Evolutionary conservation across 2,113 vertebrate genomes (phyloP).

Genomic region (Conger conger): DNA sequence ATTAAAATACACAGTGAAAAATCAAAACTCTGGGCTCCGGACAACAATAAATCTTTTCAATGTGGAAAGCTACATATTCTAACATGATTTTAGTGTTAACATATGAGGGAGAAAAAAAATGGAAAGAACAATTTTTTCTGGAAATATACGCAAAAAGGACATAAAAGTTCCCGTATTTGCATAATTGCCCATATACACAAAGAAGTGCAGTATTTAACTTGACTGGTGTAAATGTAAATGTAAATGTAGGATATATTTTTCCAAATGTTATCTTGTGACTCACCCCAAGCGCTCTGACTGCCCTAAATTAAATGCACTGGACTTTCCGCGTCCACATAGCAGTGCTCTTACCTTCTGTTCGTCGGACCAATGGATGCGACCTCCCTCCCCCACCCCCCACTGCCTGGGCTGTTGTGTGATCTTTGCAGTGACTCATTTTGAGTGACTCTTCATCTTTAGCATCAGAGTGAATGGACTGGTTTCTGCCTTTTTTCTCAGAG

Average conservation of each 20-base stretch:
- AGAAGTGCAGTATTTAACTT: too few relatives aligned
- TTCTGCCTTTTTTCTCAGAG: slow-evolving; percentile 8
- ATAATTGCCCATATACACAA: too few relatives aligned
- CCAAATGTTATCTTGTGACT: not conserved
- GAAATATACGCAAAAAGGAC: too few relatives aligned
- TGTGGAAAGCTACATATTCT: too few relatives aligned
- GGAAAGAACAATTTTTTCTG: too few relatives aligned
- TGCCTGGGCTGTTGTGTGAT: not conserved
- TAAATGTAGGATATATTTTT: not conserved
- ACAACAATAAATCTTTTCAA: too few relatives aligned
- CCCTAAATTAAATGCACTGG: not conserved
- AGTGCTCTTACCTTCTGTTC: not conserved
- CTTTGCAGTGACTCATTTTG: slow-evolving; percentile 1
- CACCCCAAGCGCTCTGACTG: not conserved
- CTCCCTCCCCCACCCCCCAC: not conserved
- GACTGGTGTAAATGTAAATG: too few relatives aligned
- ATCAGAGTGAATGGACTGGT: slow-evolving; percentile 16
- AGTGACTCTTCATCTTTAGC: slow-evolving; percentile 11
- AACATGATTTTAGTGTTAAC: too few relatives aligned
- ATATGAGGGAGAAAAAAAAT: too few relatives aligned
- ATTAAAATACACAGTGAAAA: too few relatives aligned
- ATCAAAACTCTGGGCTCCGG: too few relatives aligned
- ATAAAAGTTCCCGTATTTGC: too few relatives aligned
- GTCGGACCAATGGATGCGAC: not conserved
- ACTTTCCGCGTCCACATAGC: not conserved